Percentiles rank a stretch among this genome's conserved stretches.
Evolutionary conservation across 2,888 invertebrate species (phyloP).

Genomic region (Orthosia gracilis): DNA sequence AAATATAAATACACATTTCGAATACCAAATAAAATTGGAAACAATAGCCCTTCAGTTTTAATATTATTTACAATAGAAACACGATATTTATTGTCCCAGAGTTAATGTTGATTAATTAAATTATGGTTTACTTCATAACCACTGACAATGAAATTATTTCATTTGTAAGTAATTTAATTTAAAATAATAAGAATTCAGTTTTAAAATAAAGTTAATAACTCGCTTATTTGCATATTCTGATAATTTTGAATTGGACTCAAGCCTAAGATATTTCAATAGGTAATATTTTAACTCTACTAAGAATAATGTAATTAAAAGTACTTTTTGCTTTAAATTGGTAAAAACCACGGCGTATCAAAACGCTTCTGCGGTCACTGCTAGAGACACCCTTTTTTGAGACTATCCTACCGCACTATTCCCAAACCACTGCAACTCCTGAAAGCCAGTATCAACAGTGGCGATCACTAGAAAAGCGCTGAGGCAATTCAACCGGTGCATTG

Average conservation of each 20-base stretch:
- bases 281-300: neutral
- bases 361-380: too few relatives aligned
- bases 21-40: neutral
- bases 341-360: too few relatives aligned
- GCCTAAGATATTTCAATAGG: neutral
- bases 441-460: too few relatives aligned
- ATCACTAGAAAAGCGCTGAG: too few relatives aligned
- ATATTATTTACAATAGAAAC: conserved; percentile 22
- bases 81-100: neutral
- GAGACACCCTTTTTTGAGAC: too few relatives aligned
- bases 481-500: too few relatives aligned
- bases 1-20: neutral
- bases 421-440: too few relatives aligned
- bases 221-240: neutral
- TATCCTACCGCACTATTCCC: too few relatives aligned
- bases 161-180: neutral
- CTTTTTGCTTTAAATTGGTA: too few relatives aligned
- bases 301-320: neutral
- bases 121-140: neutral
- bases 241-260: neutral
- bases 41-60: neutral
- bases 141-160: neutral
- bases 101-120: conserved; percentile 9
- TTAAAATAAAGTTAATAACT: neutral
- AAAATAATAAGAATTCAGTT: neutral